These are phyloP conservation scores for Mnemiopsis leidyi DNA, from an alignment of 37 sponge, comb jelly and placozoan genomes.

Conservation along the genomic window DNA sequence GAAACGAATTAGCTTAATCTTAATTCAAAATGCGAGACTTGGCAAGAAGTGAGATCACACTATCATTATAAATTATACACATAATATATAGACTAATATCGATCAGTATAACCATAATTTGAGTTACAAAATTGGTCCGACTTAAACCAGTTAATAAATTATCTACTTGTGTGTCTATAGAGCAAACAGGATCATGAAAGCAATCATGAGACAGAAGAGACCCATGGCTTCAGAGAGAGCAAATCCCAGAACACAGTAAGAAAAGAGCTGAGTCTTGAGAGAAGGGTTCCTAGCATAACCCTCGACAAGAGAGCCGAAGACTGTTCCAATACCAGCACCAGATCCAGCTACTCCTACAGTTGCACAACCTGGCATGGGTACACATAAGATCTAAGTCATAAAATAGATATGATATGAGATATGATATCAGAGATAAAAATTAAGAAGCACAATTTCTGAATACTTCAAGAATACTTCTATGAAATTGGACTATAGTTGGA, in stretches of 20 bases:
- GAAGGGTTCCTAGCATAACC: constrained; percentile 92
- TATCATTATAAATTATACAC: neutral
- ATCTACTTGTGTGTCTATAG: constrained; percentile 67
- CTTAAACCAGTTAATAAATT: constrained; percentile 24
- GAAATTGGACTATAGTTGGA: too few relatives aligned
- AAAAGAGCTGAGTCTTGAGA: constrained; percentile 88
- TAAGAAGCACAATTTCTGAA: too few relatives aligned
- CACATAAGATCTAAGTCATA: too few relatives aligned
- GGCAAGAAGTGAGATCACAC: neutral
- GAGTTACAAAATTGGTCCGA: neutral
- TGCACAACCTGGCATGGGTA: constrained; percentile 55
- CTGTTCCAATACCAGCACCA: constrained; percentile 71
- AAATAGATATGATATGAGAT: too few relatives aligned
- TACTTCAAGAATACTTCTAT: too few relatives aligned
- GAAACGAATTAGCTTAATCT: too few relatives aligned
- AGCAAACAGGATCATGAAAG: constrained; percentile 87
- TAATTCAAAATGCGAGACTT: neutral
- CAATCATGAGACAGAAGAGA: constrained; percentile 93
- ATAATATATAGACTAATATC: neutral
- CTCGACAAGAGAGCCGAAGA: constrained; percentile 72
- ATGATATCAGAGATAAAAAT: too few relatives aligned
- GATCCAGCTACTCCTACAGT: constrained; percentile 69
- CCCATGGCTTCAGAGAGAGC: constrained; percentile 95
- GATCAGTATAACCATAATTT: neutral
- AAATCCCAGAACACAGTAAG: constrained; percentile 89